Evolutionary conservation across 1,140 invertebrate species (phyloP).

Genomic region (Drosophila ironensis): DNA sequence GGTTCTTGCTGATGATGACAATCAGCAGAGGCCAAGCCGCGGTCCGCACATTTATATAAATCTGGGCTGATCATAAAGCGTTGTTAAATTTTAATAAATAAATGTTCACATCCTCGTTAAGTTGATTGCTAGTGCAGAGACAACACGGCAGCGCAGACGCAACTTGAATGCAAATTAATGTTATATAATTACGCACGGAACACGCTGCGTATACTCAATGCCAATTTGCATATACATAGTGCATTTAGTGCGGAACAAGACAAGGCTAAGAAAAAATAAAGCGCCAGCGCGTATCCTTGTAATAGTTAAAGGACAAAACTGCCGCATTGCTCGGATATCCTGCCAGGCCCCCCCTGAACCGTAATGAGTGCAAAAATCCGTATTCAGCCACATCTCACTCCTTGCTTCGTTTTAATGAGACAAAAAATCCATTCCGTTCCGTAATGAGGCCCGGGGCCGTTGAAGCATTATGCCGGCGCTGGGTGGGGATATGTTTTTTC

Average conservation of each 20-base stretch:
- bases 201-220: constrained; percentile 64
- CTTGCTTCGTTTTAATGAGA: constrained; percentile 73
- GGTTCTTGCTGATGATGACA: constrained; percentile 22
- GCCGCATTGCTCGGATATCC: constrained; percentile 31
- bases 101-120: constrained; percentile 80
- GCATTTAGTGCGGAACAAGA: neutral
- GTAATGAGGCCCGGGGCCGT: constrained; percentile 41
- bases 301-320: constrained; percentile 69
- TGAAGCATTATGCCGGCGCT: constrained; percentile 10
- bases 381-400: constrained; percentile 22
- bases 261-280: constrained; percentile 31
- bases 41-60: constrained; percentile 56
- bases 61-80: constrained; percentile 77
- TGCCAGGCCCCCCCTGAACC: neutral
- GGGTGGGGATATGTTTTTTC: neutral
- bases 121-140: constrained; percentile 54
- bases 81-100: constrained; percentile 81
- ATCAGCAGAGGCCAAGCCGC: constrained; percentile 7
- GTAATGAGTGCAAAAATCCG: constrained; percentile 53
- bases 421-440: constrained; percentile 36
- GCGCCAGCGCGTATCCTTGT: constrained; percentile 40
- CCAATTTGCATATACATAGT: constrained; percentile 45
- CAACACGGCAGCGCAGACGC: neutral
- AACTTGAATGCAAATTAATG: constrained; percentile 68
- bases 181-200: constrained; percentile 59